Evolutionary conservation across 2,113 vertebrate genomes (phyloP).

Genomic region (Odocoileus virginianus): DNA sequence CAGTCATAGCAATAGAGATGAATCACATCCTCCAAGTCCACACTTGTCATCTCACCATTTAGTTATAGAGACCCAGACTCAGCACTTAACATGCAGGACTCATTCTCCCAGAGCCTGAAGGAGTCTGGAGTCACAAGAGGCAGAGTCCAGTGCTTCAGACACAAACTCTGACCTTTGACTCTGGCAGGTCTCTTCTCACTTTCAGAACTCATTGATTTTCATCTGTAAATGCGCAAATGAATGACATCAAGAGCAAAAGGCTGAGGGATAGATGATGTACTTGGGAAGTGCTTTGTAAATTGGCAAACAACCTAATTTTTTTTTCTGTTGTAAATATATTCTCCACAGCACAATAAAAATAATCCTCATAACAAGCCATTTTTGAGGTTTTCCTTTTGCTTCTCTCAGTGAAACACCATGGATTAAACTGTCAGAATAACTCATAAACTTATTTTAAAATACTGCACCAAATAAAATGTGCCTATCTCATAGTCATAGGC

Average conservation of each 20-base stretch:
- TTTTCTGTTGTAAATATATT: not conserved
- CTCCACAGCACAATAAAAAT: not conserved
- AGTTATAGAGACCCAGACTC: not conserved
- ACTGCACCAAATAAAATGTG: not conserved
- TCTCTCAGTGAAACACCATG: not conserved
- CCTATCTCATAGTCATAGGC: not conserved
- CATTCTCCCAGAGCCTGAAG: not conserved
- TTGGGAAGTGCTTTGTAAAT: not conserved
- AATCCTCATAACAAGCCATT: not conserved
- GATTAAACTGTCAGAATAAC: not conserved
- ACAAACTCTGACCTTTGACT: not conserved
- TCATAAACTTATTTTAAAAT: conserved; percentile 5
- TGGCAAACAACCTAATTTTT: not conserved
- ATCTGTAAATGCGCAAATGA: not conserved
- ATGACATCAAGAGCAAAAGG: not conserved
- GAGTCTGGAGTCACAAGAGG: not conserved
- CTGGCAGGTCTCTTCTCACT: not conserved
- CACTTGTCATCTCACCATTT: not conserved
- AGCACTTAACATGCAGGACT: not conserved
- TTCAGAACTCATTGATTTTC: not conserved
- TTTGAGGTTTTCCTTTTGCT: not conserved
- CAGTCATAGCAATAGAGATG: not conserved
- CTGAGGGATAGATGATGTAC: not conserved
- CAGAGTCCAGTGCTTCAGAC: not conserved
- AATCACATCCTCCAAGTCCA: not conserved